phyloP scores from a whole-genome alignment of 2,113 vertebrate species.

The Gobiocypris rarus region DNA sequence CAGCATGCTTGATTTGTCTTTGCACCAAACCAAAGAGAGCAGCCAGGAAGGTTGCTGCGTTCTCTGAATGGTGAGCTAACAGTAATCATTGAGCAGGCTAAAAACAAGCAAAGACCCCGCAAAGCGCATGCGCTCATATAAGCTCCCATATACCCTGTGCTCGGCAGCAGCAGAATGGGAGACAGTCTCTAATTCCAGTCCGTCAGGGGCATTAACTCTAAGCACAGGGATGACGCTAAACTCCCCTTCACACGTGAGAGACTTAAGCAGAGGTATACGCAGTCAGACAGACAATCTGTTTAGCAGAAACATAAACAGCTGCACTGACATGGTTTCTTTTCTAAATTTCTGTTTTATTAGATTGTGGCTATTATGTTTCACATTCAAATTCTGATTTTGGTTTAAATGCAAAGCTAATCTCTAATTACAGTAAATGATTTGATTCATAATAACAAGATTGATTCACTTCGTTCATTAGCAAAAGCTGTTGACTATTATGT shows the following conservation, averaged over 20 bases:
- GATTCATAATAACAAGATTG: slow-evolving; percentile 46
- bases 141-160: slow-evolving; percentile 13
- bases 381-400: neutral
- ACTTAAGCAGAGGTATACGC: slow-evolving; percentile 33
- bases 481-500: slow-evolving; percentile 25
- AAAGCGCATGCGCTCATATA: slow-evolving; percentile 23
- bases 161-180: slow-evolving; percentile 10
- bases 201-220: slow-evolving; percentile 48
- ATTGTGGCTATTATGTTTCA: neutral
- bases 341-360: neutral
- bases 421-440: slow-evolving; percentile 1
- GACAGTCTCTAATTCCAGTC: slow-evolving; percentile 37
- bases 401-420: neutral
- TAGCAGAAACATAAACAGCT: neutral
- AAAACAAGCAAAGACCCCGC: slow-evolving; percentile 17
- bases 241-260: slow-evolving; percentile 43
- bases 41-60: neutral
- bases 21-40: slow-evolving; percentile 5
- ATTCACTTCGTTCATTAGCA: slow-evolving; percentile 37
- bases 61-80: neutral
- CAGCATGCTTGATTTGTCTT: neutral
- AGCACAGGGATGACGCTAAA: slow-evolving; percentile 40
- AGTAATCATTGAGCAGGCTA: neutral
- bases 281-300: slow-evolving; percentile 22
- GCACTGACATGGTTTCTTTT: slow-evolving; percentile 4